These are phyloP conservation scores for Drosophila tsacasi DNA, from an alignment of 1,140 invertebrate genomes.

Conservation along the genomic window DNA sequence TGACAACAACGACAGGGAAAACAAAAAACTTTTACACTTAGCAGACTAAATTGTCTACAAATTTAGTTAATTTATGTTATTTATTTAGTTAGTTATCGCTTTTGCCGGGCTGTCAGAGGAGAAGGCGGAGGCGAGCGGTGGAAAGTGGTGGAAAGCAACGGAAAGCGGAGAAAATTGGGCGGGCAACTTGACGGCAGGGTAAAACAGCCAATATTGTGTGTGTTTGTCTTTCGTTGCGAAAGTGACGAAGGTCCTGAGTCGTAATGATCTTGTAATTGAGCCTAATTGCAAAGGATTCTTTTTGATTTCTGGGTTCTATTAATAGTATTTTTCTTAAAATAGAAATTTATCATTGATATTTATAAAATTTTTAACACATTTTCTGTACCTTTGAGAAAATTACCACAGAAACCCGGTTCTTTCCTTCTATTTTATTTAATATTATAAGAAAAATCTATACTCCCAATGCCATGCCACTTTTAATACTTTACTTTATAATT, in stretches of 20 bases:
- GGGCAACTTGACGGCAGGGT: not conserved
- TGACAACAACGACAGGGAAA: conserved; percentile 39
- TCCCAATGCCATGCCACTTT: not conserved
- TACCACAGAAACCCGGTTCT: not conserved
- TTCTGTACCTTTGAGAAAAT: not conserved
- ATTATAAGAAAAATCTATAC: not conserved
- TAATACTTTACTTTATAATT: not conserved
- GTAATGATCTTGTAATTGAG: conserved; percentile 26
- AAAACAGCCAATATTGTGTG: not conserved
- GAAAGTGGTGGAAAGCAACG: not conserved
- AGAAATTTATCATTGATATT: not conserved
- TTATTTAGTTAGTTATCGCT: conserved; percentile 82
- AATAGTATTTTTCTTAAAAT: not conserved
- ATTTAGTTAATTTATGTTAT: conserved; percentile 83
- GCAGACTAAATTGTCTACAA: conserved; percentile 80
- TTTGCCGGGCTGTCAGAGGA: conserved; percentile 32
- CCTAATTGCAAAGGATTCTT: not conserved
- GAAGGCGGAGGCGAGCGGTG: not conserved
- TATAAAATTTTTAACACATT: not conserved
- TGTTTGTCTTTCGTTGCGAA: not conserved
- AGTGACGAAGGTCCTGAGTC: not conserved
- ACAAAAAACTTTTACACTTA: conserved; percentile 79
- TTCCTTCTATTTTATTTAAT: not conserved
- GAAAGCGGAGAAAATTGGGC: not conserved
- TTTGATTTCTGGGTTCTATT: not conserved